Evolutionary conservation across 2,888 invertebrate genomes (phyloP), one percentile per base, ranked within the genome.

Genomic region (Lasioglossum oenotherae): DNA sequence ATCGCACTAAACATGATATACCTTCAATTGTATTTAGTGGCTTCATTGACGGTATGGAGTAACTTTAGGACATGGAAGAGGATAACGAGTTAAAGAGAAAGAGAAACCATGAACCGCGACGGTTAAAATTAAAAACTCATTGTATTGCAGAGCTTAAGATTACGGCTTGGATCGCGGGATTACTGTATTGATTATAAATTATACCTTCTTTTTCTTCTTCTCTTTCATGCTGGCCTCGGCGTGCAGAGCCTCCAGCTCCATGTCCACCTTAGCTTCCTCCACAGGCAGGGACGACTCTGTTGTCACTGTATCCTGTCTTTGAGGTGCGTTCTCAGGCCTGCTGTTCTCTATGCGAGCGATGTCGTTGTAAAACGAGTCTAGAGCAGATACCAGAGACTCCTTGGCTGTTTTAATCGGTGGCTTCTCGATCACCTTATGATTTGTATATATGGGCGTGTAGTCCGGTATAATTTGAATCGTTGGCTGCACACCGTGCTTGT

Each of bases 281-380:
- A 12, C 35, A 1, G 88, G 53, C 2, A 57, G 12, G 4, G 88
- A n/a, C 0, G 64, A 67, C 53, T 88, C 89, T 6, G 57, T 31
- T 0, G 41, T 14, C 14, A 41, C 4, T 0, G 35, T n/a, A 19
- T 87, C 89, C 19, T 81, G 89, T 31, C 80, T 84, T 16, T 84
- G 89, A 27, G 74, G 60, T 0, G 38, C 38, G n/a, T 75, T 84
- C 19, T 89, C 89, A 4, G 84, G 74, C 31, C 76, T 80, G 75
- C 92, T 93, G 46, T 88, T 95, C 87, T 96, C 96, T 74, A 96
- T 94, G 0, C 96, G 95, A 4, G 96, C 96, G 53, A 97, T 96
- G 89, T 97, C 96, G 8, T 95, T 96, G 93, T 97, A 97, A 93
- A 97, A 97, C 4, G 96, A 96, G 93, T 96, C 96, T 78, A 97